Evolutionary conservation across 2,888 invertebrate species (phyloP).

Genomic region (Cryptocephalus moraei): DNA sequence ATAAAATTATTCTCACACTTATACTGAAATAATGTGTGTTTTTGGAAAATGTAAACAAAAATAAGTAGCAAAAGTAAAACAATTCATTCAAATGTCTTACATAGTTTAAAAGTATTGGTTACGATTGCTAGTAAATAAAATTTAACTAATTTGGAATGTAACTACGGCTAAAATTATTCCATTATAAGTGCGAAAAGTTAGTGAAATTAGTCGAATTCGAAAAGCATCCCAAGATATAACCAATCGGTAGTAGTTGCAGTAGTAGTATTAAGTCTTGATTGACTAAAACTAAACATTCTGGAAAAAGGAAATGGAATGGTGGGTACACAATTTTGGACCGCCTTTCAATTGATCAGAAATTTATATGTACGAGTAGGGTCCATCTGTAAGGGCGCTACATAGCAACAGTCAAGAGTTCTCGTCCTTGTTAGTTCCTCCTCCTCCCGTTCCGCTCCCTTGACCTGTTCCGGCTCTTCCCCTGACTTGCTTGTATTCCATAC

Average conservation of each 20-base stretch:
- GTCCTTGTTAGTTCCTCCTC: conserved; percentile 69
- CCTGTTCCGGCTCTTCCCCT: conserved; percentile 43
- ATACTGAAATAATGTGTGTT: too few species aligned
- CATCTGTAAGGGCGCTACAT: conserved; percentile 98
- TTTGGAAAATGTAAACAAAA: too few species aligned
- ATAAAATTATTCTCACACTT: too few species aligned
- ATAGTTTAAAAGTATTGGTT: too few species aligned
- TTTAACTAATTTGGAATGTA: too few species aligned
- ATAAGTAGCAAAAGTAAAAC: too few species aligned
- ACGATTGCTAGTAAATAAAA: too few species aligned
- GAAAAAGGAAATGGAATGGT: conserved; percentile 28
- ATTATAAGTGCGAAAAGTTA: too few species aligned
- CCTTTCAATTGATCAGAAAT: conserved; percentile 2
- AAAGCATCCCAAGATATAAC: too few species aligned
- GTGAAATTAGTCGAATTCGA: too few species aligned
- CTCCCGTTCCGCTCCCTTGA: conserved; percentile 50
- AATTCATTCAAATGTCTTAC: too few species aligned
- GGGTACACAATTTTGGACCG: conserved; percentile 17
- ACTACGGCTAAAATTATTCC: too few species aligned
- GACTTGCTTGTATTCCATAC: conserved; percentile 89
- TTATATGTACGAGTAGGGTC: conserved; percentile 87
- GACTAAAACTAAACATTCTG: conserved; percentile 12
- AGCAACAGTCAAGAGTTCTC: conserved; percentile 98
- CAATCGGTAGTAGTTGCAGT: not conserved
- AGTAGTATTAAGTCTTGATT: conserved; percentile 2